Evolutionary conservation across 2,797 vertebrate genomes (phyloP), one percentile per base, ranked within the genome.

Genomic region (Valencia hispanica): DNA sequence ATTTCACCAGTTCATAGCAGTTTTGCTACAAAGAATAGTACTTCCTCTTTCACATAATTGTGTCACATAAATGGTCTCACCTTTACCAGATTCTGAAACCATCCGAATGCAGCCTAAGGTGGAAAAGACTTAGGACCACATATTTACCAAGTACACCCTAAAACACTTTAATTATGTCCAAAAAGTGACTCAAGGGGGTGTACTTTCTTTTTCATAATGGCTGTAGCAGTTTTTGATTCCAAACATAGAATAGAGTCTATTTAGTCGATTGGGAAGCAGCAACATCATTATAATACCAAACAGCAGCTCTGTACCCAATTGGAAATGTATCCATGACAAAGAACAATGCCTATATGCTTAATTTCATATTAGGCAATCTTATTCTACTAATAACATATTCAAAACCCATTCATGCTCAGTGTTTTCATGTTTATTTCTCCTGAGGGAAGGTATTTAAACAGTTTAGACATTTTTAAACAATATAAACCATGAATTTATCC

Each of bases 381-480:
- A 50, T 74, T 55, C 15, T 39, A 77, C 27, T 50, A 74, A 78
- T 69, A 70, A 66, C 73, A 82, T 86, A 76, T 78, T 59, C 69
- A 78, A 79, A 80, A 66, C 45, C 27, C 48, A 71, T 77, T 34
- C 65, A 81, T 86, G 75, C 83, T 86, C 78, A 76, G 78, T 50
- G 55, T 55, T 70, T 87, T 76, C 68, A 73, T 48, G 76, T 82
- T 75, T 83, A 82, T 79, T 75, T 77, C 70, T 83, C 86, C 59
- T 36, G n/a, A 9, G 73, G 77, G 79, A 77, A 68, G 51, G 63
- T 47, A 79, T 71, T 79, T 53, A 87, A 91, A 85, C 45, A 63
- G 70, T 15, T 70, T 22, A 73, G 69, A 70, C 25, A 36, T 77
- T 87, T 65, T 65, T 70, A 78, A 85, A 79, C 70, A 79, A 73